Percentiles rank a stretch among this genome's conserved stretches.
These are phyloP conservation scores for Lamellibrachia luymesi DNA, from an alignment of 1,140 invertebrate genomes.

Conservation along the genomic window DNA sequence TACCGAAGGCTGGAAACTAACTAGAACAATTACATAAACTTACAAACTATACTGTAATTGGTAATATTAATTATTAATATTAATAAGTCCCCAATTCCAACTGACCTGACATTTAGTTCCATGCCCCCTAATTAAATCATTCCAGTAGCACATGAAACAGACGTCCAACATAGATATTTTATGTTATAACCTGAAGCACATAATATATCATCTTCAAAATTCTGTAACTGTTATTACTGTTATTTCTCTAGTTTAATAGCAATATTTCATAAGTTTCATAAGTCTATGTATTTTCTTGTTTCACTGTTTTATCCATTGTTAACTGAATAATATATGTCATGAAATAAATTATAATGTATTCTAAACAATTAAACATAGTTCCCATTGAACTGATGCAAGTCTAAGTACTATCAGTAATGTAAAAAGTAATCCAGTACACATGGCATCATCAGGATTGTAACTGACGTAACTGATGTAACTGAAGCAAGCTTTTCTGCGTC, in stretches of 20 bases:
- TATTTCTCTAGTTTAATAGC: not conserved
- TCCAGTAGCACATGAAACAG: not conserved
- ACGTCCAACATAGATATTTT: not conserved
- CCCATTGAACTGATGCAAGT: no score
- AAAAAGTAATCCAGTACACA: no score
- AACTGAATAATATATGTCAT: no score
- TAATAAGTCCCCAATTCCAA: not conserved
- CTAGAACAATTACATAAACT: not conserved
- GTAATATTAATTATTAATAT: not conserved
- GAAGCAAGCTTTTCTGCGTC: no score
- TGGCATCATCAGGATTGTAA: no score
- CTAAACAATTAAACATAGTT: no score
- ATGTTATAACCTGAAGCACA: not conserved
- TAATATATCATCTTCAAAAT: not conserved
- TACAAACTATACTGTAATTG: not conserved
- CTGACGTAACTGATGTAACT: no score
- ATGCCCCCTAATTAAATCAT: not conserved
- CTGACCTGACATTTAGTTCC: not conserved
- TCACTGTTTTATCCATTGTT: not conserved
- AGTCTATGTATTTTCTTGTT: not conserved
- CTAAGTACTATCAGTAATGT: no score
- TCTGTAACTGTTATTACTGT: not conserved
- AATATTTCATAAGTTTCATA: not conserved
- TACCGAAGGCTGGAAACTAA: not conserved
- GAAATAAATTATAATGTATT: no score